phyloP scores from a whole-genome alignment of 2,888 invertebrate species.

The Amphipyra tragopoginis region DNA sequence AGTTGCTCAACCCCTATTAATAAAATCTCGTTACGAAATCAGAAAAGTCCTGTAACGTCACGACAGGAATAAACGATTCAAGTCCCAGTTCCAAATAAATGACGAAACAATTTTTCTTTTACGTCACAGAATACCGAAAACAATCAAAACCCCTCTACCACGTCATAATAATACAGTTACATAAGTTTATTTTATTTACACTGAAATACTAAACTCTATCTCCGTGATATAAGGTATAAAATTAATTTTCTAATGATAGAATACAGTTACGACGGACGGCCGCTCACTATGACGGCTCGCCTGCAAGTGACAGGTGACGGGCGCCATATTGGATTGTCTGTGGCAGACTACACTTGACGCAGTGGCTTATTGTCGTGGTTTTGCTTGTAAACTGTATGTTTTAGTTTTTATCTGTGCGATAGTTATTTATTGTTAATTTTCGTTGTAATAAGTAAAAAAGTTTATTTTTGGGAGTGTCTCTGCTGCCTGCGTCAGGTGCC shows the following conservation, averaged over 20 bases:
- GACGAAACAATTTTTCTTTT: slow-evolving; percentile 6
- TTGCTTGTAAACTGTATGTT: no score
- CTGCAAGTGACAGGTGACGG: slow-evolving; percentile 72
- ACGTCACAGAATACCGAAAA: not conserved
- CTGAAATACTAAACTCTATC: slow-evolving; percentile 17
- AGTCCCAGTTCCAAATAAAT: not conserved
- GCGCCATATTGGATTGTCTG: slow-evolving; percentile 71
- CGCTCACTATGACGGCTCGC: slow-evolving; percentile 54
- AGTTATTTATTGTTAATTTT: not conserved
- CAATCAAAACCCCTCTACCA: not conserved
- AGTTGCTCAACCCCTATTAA: not conserved
- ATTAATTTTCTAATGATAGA: slow-evolving; percentile 30
- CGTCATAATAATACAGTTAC: not conserved
- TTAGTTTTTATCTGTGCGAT: not conserved
- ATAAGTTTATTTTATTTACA: not conserved
- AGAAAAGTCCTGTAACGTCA: not conserved
- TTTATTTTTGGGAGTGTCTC: no score
- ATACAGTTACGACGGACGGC: slow-evolving; percentile 50
- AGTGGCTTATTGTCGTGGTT: slow-evolving; percentile 8
- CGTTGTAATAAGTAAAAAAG: no score
- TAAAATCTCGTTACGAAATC: not conserved
- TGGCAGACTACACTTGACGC: slow-evolving; percentile 43
- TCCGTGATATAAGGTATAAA: slow-evolving; percentile 23
- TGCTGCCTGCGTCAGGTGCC: no score
- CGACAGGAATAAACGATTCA: not conserved